Conservation (phyloP, 2,888 invertebrate species). For the Phasia obesa region DNA sequence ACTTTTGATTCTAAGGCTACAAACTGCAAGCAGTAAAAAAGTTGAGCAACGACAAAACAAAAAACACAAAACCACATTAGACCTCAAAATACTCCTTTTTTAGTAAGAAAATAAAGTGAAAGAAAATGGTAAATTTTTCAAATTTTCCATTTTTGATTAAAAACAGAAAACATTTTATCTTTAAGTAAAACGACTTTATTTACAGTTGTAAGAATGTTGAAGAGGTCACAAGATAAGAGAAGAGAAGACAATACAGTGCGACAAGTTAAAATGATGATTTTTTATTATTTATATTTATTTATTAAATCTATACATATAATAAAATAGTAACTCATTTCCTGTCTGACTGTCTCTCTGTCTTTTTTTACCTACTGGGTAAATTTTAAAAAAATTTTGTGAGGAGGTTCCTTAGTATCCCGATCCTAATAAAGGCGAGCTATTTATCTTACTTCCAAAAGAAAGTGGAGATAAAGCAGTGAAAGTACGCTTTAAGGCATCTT, state of each 20-base stretch:
- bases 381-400: too few relatives aligned
- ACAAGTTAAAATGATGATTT: too few relatives aligned
- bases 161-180: constrained; percentile 40
- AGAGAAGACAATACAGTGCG: not conserved
- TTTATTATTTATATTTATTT: too few relatives aligned
- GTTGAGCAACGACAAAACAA: not conserved
- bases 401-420: too few relatives aligned
- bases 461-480: too few relatives aligned
- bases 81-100: constrained; percentile 26
- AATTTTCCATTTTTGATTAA: constrained; percentile 47
- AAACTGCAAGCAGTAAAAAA: not conserved
- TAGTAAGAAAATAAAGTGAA: not conserved
- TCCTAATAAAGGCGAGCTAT: too few relatives aligned
- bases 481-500: too few relatives aligned
- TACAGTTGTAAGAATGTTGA: constrained; percentile 8
- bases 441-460: too few relatives aligned
- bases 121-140: not conserved
- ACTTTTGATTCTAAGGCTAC: constrained; percentile 14
- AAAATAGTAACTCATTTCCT: too few relatives aligned
- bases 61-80: constrained; percentile 41
- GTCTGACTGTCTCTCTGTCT: too few relatives aligned
- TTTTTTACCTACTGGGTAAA: too few relatives aligned
- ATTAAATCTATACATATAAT: too few relatives aligned
- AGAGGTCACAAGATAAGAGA: not conserved
- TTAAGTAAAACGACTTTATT: constrained; percentile 34